Conservation (phyloP, 2,888 invertebrate species). For the Dolichomitus sp. region DNA sequence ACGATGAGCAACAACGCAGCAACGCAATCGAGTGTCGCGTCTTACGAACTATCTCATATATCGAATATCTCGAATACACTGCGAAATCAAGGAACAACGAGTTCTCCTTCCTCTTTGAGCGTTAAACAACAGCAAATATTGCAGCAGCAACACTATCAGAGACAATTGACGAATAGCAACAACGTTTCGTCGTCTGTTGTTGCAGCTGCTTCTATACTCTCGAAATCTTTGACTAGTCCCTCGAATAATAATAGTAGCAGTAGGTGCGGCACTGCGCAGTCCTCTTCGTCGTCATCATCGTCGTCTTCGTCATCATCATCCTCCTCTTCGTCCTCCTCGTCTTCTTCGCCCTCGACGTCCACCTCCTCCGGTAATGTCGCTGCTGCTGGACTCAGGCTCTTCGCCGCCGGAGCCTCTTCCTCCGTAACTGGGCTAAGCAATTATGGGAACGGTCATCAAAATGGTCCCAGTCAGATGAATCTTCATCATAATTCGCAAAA, state of each 20-base stretch:
- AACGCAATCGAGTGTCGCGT: slow-evolving; percentile 46
- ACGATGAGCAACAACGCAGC: slow-evolving; percentile 45
- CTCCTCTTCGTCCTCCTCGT: slow-evolving; percentile 48
- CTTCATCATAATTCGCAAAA: slow-evolving; percentile 40
- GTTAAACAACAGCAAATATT: slow-evolving; percentile 59
- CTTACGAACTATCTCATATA: slow-evolving; percentile 48
- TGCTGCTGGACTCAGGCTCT: slow-evolving; percentile 47
- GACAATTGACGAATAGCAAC: slow-evolving; percentile 73
- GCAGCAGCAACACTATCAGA: slow-evolving; percentile 60
- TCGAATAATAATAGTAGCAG: slow-evolving; percentile 62
- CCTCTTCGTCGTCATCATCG: slow-evolving; percentile 41
- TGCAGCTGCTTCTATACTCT: slow-evolving; percentile 78
- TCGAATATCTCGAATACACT: slow-evolving; percentile 37
- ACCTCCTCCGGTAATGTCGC: slow-evolving; percentile 38
- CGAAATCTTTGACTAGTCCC: slow-evolving; percentile 84
- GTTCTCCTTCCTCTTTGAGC: slow-evolving; percentile 5
- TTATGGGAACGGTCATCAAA: slow-evolving; percentile 84
- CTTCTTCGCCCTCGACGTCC: slow-evolving; percentile 9
- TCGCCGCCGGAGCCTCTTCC: slow-evolving; percentile 45
- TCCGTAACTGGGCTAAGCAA: slow-evolving; percentile 74
- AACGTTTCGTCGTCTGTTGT: slow-evolving; percentile 67
- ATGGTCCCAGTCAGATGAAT: slow-evolving; percentile 76
- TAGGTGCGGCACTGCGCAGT: slow-evolving; percentile 27
- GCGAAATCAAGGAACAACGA: slow-evolving; percentile 44
- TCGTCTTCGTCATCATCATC: slow-evolving; percentile 49